Evolutionary conservation across 2,797 vertebrate species (phyloP).

Genomic region (Oreochromis grahami): DNA sequence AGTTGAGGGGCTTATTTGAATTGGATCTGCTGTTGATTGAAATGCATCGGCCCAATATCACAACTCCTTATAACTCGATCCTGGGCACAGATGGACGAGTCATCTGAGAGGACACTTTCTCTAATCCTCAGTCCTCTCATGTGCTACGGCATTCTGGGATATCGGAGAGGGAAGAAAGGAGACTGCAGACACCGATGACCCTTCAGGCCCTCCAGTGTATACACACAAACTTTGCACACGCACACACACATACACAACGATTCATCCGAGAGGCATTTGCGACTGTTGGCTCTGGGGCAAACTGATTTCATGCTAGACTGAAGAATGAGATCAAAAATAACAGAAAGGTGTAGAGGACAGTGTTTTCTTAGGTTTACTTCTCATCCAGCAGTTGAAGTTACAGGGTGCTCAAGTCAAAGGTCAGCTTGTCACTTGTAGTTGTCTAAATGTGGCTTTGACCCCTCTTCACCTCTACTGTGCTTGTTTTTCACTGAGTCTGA

Average conservation of each 20-base stretch:
- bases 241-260: background rate
- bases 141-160: conserved; percentile 63
- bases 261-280: conserved; percentile 10
- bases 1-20: conserved; percentile 68
- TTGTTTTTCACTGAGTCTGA: conserved; percentile 36
- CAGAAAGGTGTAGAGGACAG: conserved; percentile 60
- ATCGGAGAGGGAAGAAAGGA: conserved; percentile 43
- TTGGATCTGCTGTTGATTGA: conserved; percentile 76
- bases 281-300: conserved; percentile 12
- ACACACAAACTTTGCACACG: background rate
- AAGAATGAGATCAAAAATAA: conserved; percentile 56
- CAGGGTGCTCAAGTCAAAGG: conserved; percentile 44
- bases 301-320: conserved; percentile 63
- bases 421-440: conserved; percentile 48
- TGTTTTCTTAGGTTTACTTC: conserved; percentile 68
- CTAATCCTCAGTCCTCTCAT: conserved; percentile 73
- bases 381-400: conserved; percentile 28
- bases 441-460: conserved; percentile 48
- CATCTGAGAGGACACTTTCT: conserved; percentile 73
- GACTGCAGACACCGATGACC: conserved; percentile 55
- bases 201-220: conserved; percentile 5
- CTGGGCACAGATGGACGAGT: conserved; percentile 73
- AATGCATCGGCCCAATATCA: conserved; percentile 71
- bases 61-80: conserved; percentile 75
- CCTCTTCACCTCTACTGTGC: background rate